A percentile compares a stretch with the other conserved stretches of the same genome.
These are phyloP conservation scores for Synergus japonicus DNA, from an alignment of 2,888 invertebrate genomes.

Conservation along the genomic window DNA sequence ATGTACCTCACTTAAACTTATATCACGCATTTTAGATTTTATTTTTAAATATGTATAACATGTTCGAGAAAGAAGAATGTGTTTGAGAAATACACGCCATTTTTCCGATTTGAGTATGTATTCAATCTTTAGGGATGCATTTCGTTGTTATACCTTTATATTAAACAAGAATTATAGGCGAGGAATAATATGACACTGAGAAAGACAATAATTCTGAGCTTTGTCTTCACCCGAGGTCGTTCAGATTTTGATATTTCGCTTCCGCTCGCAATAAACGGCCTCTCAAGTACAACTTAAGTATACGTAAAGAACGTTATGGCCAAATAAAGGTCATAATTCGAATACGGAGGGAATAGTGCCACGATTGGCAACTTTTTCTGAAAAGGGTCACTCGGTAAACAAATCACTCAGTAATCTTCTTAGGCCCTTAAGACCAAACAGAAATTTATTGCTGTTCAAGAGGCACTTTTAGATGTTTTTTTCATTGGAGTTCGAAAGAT, in stretches of 20 bases:
- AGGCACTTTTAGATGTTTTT: background rate
- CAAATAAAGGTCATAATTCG: constrained; percentile 7
- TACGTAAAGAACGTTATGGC: background rate
- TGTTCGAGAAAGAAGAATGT: background rate
- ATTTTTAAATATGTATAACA: background rate
- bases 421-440: background rate
- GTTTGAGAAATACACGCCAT: background rate
- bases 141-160: background rate
- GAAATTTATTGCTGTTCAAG: background rate
- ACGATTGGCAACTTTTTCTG: background rate
- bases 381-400: constrained; percentile 28
- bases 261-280: constrained; percentile 28
- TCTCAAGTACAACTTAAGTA: constrained; percentile 32
- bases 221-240: constrained; percentile 1
- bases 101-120: constrained; percentile 9
- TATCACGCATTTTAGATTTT: background rate
- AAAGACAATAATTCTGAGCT: constrained; percentile 11
- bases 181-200: background rate
- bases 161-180: background rate
- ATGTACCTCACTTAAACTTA: background rate
- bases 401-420: constrained; percentile 32
- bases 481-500: no score
- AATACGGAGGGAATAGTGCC: background rate
- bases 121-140: constrained; percentile 22
- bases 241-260: constrained; percentile 28